These are phyloP conservation scores for Tragelaphus scriptus DNA, from an alignment of 2,113 vertebrate species.

Conservation along the genomic window DNA sequence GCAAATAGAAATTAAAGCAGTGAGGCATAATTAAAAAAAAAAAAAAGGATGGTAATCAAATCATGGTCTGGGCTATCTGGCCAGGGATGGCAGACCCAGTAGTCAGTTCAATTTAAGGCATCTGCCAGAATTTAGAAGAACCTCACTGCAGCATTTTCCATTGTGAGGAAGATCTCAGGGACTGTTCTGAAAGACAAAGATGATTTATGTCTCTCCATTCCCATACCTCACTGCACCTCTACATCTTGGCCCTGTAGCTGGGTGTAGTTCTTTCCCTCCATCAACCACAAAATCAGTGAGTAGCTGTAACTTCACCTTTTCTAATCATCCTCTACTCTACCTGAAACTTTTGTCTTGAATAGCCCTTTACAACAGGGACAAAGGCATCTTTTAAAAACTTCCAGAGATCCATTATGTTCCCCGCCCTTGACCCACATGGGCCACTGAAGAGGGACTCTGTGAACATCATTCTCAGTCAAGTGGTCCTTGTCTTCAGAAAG, in stretches of 20 bases:
- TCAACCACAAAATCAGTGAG: neutral
- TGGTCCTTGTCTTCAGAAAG: neutral
- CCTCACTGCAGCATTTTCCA: neutral
- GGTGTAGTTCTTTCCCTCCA: neutral
- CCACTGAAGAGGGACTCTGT: neutral
- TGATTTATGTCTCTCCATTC: neutral
- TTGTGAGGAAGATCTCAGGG: neutral
- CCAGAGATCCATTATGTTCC: neutral
- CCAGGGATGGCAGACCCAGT: neutral
- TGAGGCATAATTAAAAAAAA: neutral
- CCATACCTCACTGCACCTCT: neutral
- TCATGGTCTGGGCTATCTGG: neutral
- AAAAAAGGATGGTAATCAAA: neutral
- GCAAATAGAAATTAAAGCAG: neutral
- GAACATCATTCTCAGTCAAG: neutral
- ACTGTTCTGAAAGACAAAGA: neutral
- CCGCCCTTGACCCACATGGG: neutral
- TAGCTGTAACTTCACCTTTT: neutral
- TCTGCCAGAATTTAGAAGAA: neutral
- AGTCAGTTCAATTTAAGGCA: neutral
- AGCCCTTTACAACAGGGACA: neutral
- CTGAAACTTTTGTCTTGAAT: neutral
- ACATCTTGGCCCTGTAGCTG: rapidly evolving
- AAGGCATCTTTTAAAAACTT: neutral
- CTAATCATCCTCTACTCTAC: neutral